Evolutionary conservation across 23 tunicate genomes (phyloP).

Genomic region (Halocynthia aurantium): DNA sequence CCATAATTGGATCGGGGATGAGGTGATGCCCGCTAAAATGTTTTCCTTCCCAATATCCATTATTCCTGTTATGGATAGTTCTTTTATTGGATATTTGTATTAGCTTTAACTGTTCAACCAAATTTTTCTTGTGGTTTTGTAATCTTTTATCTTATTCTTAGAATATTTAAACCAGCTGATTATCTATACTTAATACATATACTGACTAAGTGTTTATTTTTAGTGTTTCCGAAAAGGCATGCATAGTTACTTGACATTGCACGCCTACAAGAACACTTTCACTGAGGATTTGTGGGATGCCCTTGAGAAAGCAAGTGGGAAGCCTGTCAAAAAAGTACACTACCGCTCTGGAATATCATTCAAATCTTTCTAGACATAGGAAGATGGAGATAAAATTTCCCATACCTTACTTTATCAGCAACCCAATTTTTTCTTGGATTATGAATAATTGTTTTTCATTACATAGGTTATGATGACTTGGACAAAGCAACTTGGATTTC

Average conservation of each 20-base stretch:
- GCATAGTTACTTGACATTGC: constrained; percentile 77
- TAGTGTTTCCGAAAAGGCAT: constrained; percentile 82
- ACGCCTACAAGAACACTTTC: constrained; percentile 88
- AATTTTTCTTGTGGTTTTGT: background rate
- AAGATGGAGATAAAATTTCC: too few relatives aligned
- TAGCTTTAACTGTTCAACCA: background rate
- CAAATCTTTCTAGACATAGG: too few relatives aligned
- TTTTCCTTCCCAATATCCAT: background rate
- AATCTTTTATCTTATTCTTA: background rate
- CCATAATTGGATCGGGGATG: constrained; percentile 94
- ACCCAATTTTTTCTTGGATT: background rate
- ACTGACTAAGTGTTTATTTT: background rate
- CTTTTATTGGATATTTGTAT: background rate
- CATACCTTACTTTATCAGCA: too few relatives aligned
- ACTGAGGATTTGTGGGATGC: constrained; percentile 99
- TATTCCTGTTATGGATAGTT: too few relatives aligned
- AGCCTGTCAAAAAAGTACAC: constrained; percentile 74
- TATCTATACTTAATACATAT: background rate
- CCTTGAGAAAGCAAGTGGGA: constrained; percentile 79
- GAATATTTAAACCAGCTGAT: too few relatives aligned
- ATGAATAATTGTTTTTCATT: background rate
- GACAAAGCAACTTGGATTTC: constrained; percentile 96
- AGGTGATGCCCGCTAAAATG: constrained; percentile 21
- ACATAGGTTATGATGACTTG: constrained; percentile 86
- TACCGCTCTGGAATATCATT: background rate